These are phyloP conservation scores for Microcebus griseorufus DNA, from an alignment of 2,113 vertebrate genomes.

Conservation along the genomic window DNA sequence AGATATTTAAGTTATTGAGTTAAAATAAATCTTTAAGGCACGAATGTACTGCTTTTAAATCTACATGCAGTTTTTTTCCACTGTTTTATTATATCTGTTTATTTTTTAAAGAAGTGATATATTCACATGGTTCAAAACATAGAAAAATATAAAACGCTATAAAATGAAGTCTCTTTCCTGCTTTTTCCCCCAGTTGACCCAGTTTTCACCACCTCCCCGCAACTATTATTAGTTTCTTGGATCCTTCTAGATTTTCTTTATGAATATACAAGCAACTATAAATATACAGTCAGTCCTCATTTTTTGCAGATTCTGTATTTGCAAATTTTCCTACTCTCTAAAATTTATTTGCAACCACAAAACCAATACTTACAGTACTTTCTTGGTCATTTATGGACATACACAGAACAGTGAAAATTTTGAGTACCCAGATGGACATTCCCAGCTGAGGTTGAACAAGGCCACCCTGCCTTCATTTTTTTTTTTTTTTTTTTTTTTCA, in stretches of 20 bases:
- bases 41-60: not conserved
- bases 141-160: not conserved
- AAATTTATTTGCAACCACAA: not conserved
- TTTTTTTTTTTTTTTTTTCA: too few species aligned
- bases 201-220: not conserved
- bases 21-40: not conserved
- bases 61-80: not conserved
- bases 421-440: not conserved
- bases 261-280: not conserved
- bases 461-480: not conserved
- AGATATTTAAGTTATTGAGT: not conserved
- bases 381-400: not conserved
- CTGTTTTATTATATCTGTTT: not conserved
- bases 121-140: not conserved
- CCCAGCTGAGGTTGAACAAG: not conserved
- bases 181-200: not conserved
- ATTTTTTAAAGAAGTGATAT: not conserved
- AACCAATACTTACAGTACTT: not conserved
- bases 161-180: not conserved
- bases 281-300: not conserved
- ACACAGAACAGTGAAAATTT: not conserved
- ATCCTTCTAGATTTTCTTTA: constrained; percentile 3
- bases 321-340: not conserved
- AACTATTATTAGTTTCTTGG: not conserved
- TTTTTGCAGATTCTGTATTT: not conserved